Conservation (phyloP, 2,888 invertebrate species). For the Drosophila prostipennis region DNA sequence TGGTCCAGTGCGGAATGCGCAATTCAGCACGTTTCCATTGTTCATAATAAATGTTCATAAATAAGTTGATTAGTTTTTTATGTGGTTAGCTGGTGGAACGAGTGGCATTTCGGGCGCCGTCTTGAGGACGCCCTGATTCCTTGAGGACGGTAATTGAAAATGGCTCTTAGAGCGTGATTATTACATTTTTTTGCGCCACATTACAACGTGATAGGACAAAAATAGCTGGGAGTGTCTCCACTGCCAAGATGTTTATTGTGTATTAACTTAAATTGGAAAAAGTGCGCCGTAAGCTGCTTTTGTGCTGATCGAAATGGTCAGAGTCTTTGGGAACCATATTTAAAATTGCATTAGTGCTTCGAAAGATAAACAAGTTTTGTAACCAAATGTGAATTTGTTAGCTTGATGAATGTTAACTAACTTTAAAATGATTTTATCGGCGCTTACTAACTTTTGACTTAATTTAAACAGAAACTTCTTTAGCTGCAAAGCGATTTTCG, state of each 20-base stretch:
- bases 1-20: slow-evolving; percentile 57
- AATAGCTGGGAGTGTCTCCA: slow-evolving; percentile 2
- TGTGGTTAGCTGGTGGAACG: slow-evolving; percentile 51
- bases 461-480: not conserved
- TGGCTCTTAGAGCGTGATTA: slow-evolving; percentile 74
- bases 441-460: not conserved
- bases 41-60: slow-evolving; percentile 75
- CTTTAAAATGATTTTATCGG: not conserved
- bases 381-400: too few relatives aligned
- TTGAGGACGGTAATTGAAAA: slow-evolving; percentile 70
- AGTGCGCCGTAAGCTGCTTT: slow-evolving; percentile 67
- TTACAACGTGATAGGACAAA: slow-evolving; percentile 59
- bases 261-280: slow-evolving; percentile 59
- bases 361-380: not conserved
- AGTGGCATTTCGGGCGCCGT: slow-evolving; percentile 26
- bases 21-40: slow-evolving; percentile 75
- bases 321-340: slow-evolving; percentile 5
- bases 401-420: too few relatives aligned
- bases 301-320: slow-evolving; percentile 38
- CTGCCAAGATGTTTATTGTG: slow-evolving; percentile 50
- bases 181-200: slow-evolving; percentile 57
- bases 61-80: slow-evolving; percentile 78
- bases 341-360: not conserved
- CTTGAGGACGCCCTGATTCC: slow-evolving; percentile 23
- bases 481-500: not conserved